These are phyloP conservation scores for Drosophila rhopaloa DNA, from an alignment of 1,140 invertebrate species.

Conservation along the genomic window DNA sequence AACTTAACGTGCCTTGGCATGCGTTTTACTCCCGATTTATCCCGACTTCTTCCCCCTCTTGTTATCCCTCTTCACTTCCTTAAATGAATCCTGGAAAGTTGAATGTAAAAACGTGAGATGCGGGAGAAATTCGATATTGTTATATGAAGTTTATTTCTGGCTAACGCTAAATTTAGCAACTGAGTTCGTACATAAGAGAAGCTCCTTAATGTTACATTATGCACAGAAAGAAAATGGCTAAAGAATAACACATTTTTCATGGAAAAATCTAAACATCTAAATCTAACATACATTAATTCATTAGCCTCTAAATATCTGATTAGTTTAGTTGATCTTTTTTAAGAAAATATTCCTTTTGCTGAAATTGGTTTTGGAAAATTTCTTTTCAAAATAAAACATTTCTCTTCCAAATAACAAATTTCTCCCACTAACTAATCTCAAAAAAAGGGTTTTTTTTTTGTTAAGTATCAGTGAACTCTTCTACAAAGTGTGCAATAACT, in stretches of 20 bases:
- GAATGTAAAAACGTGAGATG: constrained; percentile 6
- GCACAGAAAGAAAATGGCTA: not conserved
- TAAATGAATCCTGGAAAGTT: constrained; percentile 1
- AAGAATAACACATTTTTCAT: not conserved
- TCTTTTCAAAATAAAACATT: no score
- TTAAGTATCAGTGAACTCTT: not conserved
- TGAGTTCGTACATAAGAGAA: not conserved
- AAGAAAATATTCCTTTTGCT: no score
- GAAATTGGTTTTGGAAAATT: no score
- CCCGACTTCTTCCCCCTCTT: not conserved
- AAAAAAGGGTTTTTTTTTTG: not conserved
- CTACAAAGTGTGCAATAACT: not conserved
- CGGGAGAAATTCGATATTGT: constrained; percentile 15
- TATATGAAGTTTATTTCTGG: constrained; percentile 11
- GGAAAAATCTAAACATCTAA: not conserved
- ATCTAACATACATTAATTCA: not conserved
- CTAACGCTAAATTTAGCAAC: constrained; percentile 21
- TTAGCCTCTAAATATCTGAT: no score
- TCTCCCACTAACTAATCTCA: no score
- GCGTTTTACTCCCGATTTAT: constrained; percentile 15
- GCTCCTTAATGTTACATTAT: not conserved
- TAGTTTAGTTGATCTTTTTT: no score
- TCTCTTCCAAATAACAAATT: no score
- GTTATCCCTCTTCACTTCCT: not conserved
- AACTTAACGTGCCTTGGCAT: constrained; percentile 47